These are phyloP conservation scores for Oscheius sp. DNA, from an alignment of 2,888 invertebrate species.

Conservation along the genomic window DNA sequence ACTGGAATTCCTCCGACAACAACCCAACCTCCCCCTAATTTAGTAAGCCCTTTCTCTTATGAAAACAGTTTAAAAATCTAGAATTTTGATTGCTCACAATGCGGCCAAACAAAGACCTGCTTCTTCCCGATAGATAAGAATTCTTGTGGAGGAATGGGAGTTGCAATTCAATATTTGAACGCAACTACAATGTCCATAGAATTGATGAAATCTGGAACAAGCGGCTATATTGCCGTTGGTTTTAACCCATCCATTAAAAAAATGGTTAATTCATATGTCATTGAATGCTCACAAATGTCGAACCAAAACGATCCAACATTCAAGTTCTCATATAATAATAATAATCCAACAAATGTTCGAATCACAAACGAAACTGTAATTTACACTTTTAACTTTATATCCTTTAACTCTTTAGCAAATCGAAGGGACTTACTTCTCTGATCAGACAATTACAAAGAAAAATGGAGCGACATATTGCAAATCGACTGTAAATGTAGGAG, in stretches of 20 bases:
- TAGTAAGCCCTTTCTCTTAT: background rate
- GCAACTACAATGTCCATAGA: background rate
- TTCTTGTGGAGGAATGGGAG: background rate
- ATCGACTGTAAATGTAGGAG: conserved; percentile 35
- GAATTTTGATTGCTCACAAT: conserved; percentile 42
- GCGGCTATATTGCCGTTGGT: conserved; percentile 41
- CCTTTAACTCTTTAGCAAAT: background rate
- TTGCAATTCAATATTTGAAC: background rate
- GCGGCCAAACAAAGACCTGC: conserved; percentile 46
- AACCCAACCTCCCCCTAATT: background rate
- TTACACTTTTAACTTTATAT: background rate
- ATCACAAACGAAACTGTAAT: conserved; percentile 33
- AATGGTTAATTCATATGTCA: conserved; percentile 34
- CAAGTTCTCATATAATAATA: conserved; percentile 44
- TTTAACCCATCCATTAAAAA: conserved; percentile 29
- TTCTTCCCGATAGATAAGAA: conserved; percentile 30
- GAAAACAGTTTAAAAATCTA: no score
- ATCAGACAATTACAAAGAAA: conserved; percentile 12
- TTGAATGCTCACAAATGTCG: conserved; percentile 45
- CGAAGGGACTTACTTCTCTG: background rate
- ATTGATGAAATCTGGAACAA: background rate
- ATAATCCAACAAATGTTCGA: conserved; percentile 28
- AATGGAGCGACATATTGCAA: conserved; percentile 43
- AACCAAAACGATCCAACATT: conserved; percentile 32
- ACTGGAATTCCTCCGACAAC: background rate